Conservation (phyloP, 1,140 invertebrate genomes). For the Drosophila lacteicornis region DNA sequence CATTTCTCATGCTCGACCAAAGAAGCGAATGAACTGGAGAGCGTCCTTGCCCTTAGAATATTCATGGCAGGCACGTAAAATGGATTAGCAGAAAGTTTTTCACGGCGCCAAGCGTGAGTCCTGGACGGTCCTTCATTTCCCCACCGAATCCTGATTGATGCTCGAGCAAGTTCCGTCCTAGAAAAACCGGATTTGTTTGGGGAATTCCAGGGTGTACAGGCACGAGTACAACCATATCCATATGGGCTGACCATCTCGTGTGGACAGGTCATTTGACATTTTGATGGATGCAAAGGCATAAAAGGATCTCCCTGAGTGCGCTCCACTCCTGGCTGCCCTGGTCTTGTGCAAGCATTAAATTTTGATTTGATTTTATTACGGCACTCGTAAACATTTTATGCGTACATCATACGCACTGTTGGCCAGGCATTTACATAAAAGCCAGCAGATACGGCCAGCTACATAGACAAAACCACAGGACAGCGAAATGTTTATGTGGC, state of each 20-base stretch:
- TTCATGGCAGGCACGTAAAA: slow-evolving; percentile 50
- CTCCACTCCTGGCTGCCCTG: slow-evolving; percentile 17
- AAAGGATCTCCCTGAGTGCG: slow-evolving; percentile 30
- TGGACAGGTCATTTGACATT: slow-evolving; percentile 79
- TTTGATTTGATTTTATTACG: slow-evolving; percentile 81
- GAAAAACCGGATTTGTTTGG: slow-evolving; percentile 7
- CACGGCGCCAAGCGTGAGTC: slow-evolving; percentile 29
- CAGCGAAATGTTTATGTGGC: slow-evolving; percentile 69
- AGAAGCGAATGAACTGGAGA: slow-evolving; percentile 28
- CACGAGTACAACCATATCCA: slow-evolving; percentile 23
- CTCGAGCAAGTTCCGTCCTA: background rate
- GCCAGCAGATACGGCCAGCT: slow-evolving; percentile 37
- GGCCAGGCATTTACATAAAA: slow-evolving; percentile 67
- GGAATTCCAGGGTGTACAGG: background rate
- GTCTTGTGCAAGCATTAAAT: slow-evolving; percentile 63
- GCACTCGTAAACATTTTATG: slow-evolving; percentile 77
- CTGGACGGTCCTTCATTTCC: slow-evolving; percentile 14
- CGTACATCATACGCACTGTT: slow-evolving; percentile 75
- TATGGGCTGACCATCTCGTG: slow-evolving; percentile 42
- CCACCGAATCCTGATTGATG: slow-evolving; percentile 45
- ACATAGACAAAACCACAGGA: slow-evolving; percentile 51
- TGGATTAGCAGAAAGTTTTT: slow-evolving; percentile 45
- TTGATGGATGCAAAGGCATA: slow-evolving; percentile 73
- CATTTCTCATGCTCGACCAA: slow-evolving; percentile 49
- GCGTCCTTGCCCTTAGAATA: slow-evolving; percentile 40